Base-by-base conservation (phyloP, 2,888 invertebrate species). In the Lomographa bimaculata region DNA sequence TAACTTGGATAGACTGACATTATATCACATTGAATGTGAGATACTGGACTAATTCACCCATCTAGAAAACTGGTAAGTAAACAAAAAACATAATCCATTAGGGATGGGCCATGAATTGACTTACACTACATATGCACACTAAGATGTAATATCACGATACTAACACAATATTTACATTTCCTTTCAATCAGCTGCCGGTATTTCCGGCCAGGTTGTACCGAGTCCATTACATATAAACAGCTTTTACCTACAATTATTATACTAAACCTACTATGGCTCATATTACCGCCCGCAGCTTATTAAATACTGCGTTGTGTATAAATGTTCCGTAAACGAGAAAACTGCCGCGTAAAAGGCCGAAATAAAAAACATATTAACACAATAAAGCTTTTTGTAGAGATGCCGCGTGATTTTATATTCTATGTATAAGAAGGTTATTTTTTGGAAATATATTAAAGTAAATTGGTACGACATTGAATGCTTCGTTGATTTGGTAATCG, bases 141-240 rank as follows among this genome's bases (percentile, higher is more conserved):
- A n/a, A n/a, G n/a, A n/a, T n/a, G n/a, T n/a, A n/a, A n/a, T 40
- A 41, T 20, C 24, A 35, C 33, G 33, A 28, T 45, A 49, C 36
- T 49, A 40, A 60, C 51, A 50, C 36, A 52, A 55, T 59, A 60
- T 60, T 56, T 44, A 52, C 55, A 49, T 50, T 40, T 54, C 48
- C 50, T 54, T 54, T 55, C 43, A 48, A 59, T 57, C 57, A 58
- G 53, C 51, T 54, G 47, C 37, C 35, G 27, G 46, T 36, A 45
- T 56, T 53, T 62, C 62, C 60, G 52, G 46, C 43, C 50, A 46
- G 48, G 29, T 54, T 36, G 39, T 35, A 36, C 42, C 17, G 43
- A 41, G 32, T 52, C 51, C 54, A 64, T 64, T 62, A 55, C 42
- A 50, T 32, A 48, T 37, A 59, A 57, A 63, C 48, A 57, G n/a